Evolutionary conservation across 2,797 vertebrate species (phyloP), one percentile per base, ranked within the genome.

Genomic region (Anolis apletophallus): DNA sequence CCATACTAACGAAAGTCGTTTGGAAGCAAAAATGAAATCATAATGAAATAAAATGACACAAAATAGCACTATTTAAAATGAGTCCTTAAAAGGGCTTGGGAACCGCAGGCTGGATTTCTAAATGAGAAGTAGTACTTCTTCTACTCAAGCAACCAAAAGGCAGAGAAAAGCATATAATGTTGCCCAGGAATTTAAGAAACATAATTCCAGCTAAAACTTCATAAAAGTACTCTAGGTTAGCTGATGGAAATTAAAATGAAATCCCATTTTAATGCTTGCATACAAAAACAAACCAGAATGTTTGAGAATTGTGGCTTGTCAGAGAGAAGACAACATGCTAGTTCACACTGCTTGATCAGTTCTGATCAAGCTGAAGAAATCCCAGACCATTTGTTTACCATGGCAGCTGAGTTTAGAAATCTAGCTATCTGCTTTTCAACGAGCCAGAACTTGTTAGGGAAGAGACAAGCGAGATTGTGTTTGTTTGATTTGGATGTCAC

Each of bases 171-270:
- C 64, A 29, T 46, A 59, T 17, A 64, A 23, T 75, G 40, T 46
- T 83, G 55, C 1, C 89, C 85, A 93, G 88, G 89, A 91, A 93
- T 87, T 89, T 91, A 91, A 90, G 64, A 5, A 87, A 84, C 52
- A 64, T 85, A 55, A 0, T 86, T 86, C 87, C 69, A 88, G 74
- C 29, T 78, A 74, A 93, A 93, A 90, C 80, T 71, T 90, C 46
- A 90, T 81, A 82, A 57, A 46, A 83, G 87, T 50, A 36, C 32
- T 8, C 29, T 17, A 26, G 52, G 29, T 14, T 1, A n/a, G 26
- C 8, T 69, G 40, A 50, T n/a, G 11, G n/a, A 57, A 34, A 34
- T 29, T 34, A 46, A 76, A 85, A 85, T 36, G 26, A 29, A 29
- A 13, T 29, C 26, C 26, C 23, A 12, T 8, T 40, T 40, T 1